phyloP scores from a whole-genome alignment of 2,888 invertebrate genomes.

The Noctua fimbriata region DNA sequence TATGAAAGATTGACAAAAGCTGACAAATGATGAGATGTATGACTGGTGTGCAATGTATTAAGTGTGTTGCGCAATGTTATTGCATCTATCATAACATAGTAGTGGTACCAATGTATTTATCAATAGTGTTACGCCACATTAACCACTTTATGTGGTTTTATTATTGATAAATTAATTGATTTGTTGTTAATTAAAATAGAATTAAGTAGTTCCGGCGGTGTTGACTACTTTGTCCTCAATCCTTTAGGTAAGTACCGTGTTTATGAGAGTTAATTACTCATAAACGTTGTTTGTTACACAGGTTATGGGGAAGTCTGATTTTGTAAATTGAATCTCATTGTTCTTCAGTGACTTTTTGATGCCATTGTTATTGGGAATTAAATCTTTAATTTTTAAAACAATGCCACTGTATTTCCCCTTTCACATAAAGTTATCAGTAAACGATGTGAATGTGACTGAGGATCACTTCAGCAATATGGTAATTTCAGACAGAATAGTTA shows the following conservation, averaged over 20 bases:
- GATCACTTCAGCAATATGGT: background rate
- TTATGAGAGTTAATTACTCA: background rate
- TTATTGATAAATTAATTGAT: slow-evolving; percentile 7
- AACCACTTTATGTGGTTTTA: background rate
- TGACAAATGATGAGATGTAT: background rate
- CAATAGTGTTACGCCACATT: background rate
- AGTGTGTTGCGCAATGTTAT: background rate
- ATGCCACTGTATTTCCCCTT: background rate
- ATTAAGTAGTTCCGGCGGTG: background rate
- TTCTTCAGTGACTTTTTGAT: background rate
- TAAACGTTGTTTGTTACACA: background rate
- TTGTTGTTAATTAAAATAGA: slow-evolving; percentile 5
- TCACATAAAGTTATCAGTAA: background rate
- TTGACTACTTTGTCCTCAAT: slow-evolving; percentile 3
- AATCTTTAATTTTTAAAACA: background rate
- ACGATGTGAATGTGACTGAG: background rate
- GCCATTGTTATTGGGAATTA: background rate
- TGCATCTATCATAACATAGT: background rate
- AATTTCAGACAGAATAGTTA: background rate
- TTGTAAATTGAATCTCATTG: slow-evolving; percentile 1
- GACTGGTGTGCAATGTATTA: slow-evolving; percentile 1
- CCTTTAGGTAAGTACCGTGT: background rate
- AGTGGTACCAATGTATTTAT: background rate
- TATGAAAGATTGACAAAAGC: background rate
- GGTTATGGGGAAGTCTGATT: background rate